A percentile compares a stretch with the other conserved stretches of the same genome.
phyloP scores from a whole-genome alignment of 1,140 invertebrate genomes.

The Hormaphis cornu region DNA sequence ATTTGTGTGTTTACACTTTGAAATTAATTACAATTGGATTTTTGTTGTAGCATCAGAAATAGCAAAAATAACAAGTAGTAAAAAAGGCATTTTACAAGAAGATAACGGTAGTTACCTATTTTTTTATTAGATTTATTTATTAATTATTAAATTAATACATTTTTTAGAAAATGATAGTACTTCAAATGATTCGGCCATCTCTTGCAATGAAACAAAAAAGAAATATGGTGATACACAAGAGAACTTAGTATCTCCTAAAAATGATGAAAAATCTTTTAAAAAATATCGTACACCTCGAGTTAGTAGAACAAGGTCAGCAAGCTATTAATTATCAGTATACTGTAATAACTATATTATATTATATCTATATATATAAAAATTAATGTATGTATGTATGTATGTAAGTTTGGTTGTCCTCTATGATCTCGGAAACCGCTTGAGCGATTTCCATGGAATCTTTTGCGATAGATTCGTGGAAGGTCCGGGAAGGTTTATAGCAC shows the following conservation, averaged over 20 bases:
- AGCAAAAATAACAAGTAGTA: not conserved
- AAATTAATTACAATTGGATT: not conserved
- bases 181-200: not conserved
- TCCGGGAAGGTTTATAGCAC: no score
- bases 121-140: not conserved
- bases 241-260: not conserved
- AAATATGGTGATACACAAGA: not conserved
- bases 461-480: no score
- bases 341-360: no score
- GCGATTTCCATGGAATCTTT: no score
- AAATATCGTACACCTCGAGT: not conserved
- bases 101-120: not conserved
- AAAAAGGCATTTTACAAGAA: not conserved
- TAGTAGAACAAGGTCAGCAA: not conserved
- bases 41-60: conserved; percentile 11
- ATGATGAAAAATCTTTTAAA: not conserved
- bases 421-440: no score
- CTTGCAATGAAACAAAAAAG: not conserved
- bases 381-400: no score
- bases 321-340: no score
- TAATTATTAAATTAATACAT: no score
- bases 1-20: no score
- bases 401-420: no score
- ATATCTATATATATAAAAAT: no score
- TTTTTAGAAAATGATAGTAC: not conserved